Conservation (phyloP, 2,888 invertebrate species). For the Platerodrilus igneus region DNA sequence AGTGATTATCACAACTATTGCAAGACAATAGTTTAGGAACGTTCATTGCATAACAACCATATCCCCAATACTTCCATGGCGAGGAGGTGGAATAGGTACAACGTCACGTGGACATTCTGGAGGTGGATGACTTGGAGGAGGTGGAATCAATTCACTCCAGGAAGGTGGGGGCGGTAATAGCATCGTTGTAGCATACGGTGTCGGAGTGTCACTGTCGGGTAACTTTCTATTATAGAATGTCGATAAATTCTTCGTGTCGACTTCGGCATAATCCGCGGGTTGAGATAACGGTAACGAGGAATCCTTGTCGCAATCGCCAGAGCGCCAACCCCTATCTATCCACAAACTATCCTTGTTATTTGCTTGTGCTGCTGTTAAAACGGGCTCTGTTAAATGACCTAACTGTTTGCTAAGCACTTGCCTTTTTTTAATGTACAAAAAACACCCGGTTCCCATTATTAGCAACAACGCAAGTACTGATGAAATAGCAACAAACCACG, state of each 20-base stretch:
- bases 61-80: slow-evolving; percentile 43
- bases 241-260: slow-evolving; percentile 60
- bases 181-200: slow-evolving; percentile 75
- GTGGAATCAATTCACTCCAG: slow-evolving; percentile 57
- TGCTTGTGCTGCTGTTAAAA: slow-evolving; percentile 45
- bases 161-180: slow-evolving; percentile 50
- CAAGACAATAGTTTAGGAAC: slow-evolving; percentile 43
- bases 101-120: slow-evolving; percentile 50
- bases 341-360: slow-evolving; percentile 60
- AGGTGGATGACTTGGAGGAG: slow-evolving; percentile 58
- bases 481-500: slow-evolving; percentile 69
- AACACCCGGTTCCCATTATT: slow-evolving; percentile 46
- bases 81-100: slow-evolving; percentile 42
- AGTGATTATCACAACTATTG: slow-evolving; percentile 43
- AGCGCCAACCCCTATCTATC: slow-evolving; percentile 67
- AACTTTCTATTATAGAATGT: slow-evolving; percentile 69
- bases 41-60: slow-evolving; percentile 46
- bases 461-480: slow-evolving; percentile 54
- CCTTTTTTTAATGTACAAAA: slow-evolving; percentile 54
- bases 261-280: slow-evolving; percentile 65
- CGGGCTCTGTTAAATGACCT: slow-evolving; percentile 59
- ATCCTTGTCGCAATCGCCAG: slow-evolving; percentile 60
- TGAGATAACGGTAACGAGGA: slow-evolving; percentile 57
- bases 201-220: slow-evolving; percentile 61
- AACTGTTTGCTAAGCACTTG: slow-evolving; percentile 58